Base-by-base conservation (phyloP, 1,140 invertebrate species). In the Drosophila nigrodunni region DNA sequence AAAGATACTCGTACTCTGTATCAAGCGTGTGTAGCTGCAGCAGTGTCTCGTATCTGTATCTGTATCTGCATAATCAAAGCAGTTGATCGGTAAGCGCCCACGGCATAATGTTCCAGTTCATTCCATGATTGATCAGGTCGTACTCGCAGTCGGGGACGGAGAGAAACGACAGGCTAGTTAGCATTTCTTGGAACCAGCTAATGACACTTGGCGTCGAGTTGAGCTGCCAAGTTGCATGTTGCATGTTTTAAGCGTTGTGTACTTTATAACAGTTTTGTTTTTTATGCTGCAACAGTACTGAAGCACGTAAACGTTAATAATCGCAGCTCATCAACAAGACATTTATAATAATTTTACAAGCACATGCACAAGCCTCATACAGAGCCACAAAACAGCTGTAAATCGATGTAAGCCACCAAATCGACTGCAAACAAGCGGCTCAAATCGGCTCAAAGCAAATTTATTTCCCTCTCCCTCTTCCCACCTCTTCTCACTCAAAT, bases 271-370 rank as follows among this genome's bases (percentile, higher is more conserved):
- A 30, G 25, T 30, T 41, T 54, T 30, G 4, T 34, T 43, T 46
- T 10, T 18, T 49, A 18, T 58, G 44, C 49, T 10, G 67, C 66
- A 46, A 43, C 55, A 59, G 67, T 80, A 83, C 78, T 89, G 85
- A 76, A 72, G 85, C 85, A 88, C 74, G 77, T 89, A 88, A 81
- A 88, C 81, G 85, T 76, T 88, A 80, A 88, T 89, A 88, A 88
- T 88, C 85, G 81, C 85, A 88, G 85, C 85, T 88, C 85, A 88
- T 88, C 85, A 89, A 80, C 71, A 80, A 70, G 55, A 88, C 85
- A 88, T 88, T 88, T 88, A 88, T 89, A 88, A 88, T 88, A 85
- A 88, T 89, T 89, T 83, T 81, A 89, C 80, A 78, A 85, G 65
- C 69, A 61, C 66, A 65, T 77, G 65, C 72, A 75, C 60, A 57